Conservation (phyloP, 2,888 invertebrate genomes). For the Tromatobia lineatoria region DNA sequence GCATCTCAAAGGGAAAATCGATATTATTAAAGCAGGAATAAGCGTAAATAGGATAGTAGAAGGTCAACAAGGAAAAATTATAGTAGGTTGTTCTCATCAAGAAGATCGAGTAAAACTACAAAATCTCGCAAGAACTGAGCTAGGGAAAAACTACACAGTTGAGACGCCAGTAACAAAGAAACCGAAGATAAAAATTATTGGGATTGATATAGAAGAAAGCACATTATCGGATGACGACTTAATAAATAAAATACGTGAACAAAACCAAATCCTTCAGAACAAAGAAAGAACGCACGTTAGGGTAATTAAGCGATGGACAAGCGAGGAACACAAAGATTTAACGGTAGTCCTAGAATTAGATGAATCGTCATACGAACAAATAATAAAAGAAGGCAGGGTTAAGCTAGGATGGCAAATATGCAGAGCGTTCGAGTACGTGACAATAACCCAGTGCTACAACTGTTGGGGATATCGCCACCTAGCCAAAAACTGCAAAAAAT, state of each 20-base stretch:
- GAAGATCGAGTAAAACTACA: background rate
- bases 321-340: background rate
- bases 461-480: conserved; percentile 52
- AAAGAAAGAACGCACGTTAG: background rate
- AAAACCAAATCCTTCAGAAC: background rate
- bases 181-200: conserved; percentile 30
- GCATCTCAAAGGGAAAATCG: conserved; percentile 4
- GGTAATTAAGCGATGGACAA: conserved; percentile 5
- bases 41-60: background rate
- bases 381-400: conserved; percentile 38
- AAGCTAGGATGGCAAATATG: conserved; percentile 49
- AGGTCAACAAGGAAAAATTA: conserved; percentile 19
- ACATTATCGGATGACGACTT: background rate
- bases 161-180: conserved; percentile 2
- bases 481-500: conserved; percentile 57
- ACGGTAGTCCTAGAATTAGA: conserved; percentile 13
- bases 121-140: background rate
- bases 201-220: conserved; percentile 10
- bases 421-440: conserved; percentile 41
- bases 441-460: no score
- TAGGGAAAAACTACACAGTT: background rate
- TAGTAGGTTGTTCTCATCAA: conserved; percentile 11
- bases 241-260: conserved; percentile 4
- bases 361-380: conserved; percentile 17
- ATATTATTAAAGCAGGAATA: conserved; percentile 24